Conservation (phyloP, 2,797 vertebrate species). For the Eospalax fontanierii region DNA sequence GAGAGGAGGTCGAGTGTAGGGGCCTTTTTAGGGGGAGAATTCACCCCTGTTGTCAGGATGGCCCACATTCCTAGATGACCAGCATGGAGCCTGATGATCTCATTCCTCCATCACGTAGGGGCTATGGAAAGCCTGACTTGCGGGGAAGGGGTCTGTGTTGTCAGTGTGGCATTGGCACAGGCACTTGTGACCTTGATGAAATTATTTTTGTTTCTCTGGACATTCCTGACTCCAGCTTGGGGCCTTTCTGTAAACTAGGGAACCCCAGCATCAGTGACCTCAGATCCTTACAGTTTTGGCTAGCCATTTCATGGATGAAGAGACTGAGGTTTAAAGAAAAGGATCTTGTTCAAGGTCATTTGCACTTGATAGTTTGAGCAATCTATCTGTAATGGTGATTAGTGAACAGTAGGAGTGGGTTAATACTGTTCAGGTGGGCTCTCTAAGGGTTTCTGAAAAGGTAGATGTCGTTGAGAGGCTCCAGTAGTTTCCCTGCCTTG, state of each 20-base stretch:
- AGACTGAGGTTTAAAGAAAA: constrained; percentile 44
- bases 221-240: constrained; percentile 33
- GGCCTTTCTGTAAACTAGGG: not conserved
- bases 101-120: constrained; percentile 63
- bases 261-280: not conserved
- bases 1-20: not conserved
- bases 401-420: constrained; percentile 8
- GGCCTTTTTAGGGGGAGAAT: constrained; percentile 35
- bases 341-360: constrained; percentile 66
- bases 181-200: constrained; percentile 73
- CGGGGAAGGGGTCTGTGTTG: constrained; percentile 41
- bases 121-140: constrained; percentile 13
- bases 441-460: constrained; percentile 18
- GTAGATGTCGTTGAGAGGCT: constrained; percentile 33
- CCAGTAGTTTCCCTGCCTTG: not conserved
- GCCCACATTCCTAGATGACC: constrained; percentile 80
- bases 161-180: not conserved
- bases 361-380: constrained; percentile 44
- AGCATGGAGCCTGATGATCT: constrained; percentile 75
- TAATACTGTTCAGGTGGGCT: constrained; percentile 28
- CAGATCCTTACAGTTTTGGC: not conserved
- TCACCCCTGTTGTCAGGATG: constrained; percentile 56
- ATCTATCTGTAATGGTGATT: not conserved
- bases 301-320: constrained; percentile 49
- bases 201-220: constrained; percentile 53